Conservation (phyloP, 2,888 invertebrate species). For the Perizoma affinitatum region DNA sequence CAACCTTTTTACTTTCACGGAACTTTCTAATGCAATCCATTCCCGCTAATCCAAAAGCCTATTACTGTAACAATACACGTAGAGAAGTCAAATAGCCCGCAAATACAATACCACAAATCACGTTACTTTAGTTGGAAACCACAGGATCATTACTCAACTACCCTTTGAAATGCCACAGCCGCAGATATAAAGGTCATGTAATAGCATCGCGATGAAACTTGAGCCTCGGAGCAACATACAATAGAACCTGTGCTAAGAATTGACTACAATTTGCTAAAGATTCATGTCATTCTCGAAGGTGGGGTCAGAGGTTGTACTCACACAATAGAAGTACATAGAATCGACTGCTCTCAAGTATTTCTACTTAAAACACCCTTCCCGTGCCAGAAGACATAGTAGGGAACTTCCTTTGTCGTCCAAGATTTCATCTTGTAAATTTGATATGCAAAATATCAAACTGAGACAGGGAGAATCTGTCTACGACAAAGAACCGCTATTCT, state of each 20-base stretch:
- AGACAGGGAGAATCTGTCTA: constrained; percentile 8
- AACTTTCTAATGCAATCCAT: constrained; percentile 15
- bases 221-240: constrained; percentile 40
- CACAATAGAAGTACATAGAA: constrained; percentile 18
- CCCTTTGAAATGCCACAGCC: constrained; percentile 44
- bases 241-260: constrained; percentile 23
- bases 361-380: constrained; percentile 12
- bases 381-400: constrained; percentile 12
- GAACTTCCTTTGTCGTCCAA: constrained; percentile 20
- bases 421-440: constrained; percentile 18
- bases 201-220: constrained; percentile 46
- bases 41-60: constrained; percentile 19
- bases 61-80: constrained; percentile 30
- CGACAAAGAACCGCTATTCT: constrained; percentile 1
- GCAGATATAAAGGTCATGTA: constrained; percentile 52
- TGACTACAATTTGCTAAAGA: constrained; percentile 23
- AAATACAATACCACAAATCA: constrained; percentile 50
- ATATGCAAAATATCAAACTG: constrained; percentile 7
- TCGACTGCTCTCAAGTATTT: constrained; percentile 9
- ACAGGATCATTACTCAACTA: constrained; percentile 50
- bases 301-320: constrained; percentile 14
- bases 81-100: constrained; percentile 46
- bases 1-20: constrained; percentile 4
- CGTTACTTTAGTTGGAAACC: constrained; percentile 52
- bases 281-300: constrained; percentile 24